Base-by-base conservation (phyloP, 2,797 vertebrate genomes). In the Micropoecilia bifurca region DNA sequence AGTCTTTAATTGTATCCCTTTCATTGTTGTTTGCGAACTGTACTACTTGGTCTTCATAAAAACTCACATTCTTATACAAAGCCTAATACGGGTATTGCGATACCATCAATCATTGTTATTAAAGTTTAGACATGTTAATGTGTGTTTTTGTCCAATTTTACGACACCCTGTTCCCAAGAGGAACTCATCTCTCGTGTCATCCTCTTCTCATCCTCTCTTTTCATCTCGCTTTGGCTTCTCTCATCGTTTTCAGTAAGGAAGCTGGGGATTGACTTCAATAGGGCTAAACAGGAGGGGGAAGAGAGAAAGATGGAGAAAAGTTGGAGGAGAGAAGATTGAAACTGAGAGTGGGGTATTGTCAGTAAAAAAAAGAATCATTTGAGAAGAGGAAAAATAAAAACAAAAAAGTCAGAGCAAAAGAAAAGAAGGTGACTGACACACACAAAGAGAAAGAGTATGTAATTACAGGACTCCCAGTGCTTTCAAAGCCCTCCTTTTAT, bases 401-500 rank as follows among this genome's bases (percentile, higher is more conserved):
- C 2, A 43, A 75, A 73, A 39, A 55, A 55, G 16, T 1, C 25
- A 8, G 30, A 48, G 55, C 9, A 36, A 81, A 71, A 57, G 55
- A 36, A 74, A 63, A 14, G 59, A 63, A 45, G 47, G 73, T 33
- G 50, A 78, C 73, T 73, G 5, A 48, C 45, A 71, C 71, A 68
- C 66, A 71, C 25, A 28, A 69, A 80, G 81, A 85, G 76, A 75
- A 68, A 74, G 87, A 80, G 82, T 61, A 55, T 87, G 87, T 95
- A 95, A 95, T 95, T 95, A 94, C 85, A 95, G 90, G 94, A 91
- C 92, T 90, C 80, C 81, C 77, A 55, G 85, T 86, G 87, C 90
- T 92, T 91, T 94, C 94, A 94, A 94, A 95, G 92, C 88, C 80
- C 75, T 79, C 81, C 93, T 94, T 95, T 95, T 89, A 94, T 95